phyloP scores from a whole-genome alignment of 2,797 vertebrate species.

The Microcaecilia unicolor region DNA sequence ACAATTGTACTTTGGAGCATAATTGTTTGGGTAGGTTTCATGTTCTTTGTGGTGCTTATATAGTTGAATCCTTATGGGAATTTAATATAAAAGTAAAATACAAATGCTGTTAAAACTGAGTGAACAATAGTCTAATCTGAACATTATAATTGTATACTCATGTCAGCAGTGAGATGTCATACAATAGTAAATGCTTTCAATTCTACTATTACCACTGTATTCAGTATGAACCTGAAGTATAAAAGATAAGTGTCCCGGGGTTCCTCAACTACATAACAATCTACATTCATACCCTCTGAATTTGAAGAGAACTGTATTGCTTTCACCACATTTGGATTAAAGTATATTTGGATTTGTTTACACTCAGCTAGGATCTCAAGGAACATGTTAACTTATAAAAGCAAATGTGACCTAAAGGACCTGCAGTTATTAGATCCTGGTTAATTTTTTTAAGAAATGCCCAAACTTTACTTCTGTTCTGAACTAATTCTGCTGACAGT shows the following conservation, averaged over 20 bases:
- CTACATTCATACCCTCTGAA: constrained; percentile 50
- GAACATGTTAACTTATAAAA: constrained; percentile 57
- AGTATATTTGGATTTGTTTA: constrained; percentile 51
- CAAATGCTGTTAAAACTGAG: constrained; percentile 54
- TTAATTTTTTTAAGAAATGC: too few relatives aligned
- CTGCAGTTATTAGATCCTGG: constrained; percentile 52
- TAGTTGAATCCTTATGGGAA: too few relatives aligned
- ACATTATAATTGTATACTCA: constrained; percentile 59
- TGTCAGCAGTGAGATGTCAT: constrained; percentile 56
- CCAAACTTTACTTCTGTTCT: too few relatives aligned
- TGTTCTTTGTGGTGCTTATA: too few relatives aligned
- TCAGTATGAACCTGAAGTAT: constrained; percentile 58
- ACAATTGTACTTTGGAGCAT: too few relatives aligned
- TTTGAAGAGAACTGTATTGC: constrained; percentile 46
- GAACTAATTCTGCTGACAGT: too few relatives aligned
- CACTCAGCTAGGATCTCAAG: constrained; percentile 51
- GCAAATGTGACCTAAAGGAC: constrained; percentile 46
- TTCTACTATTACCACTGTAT: constrained; percentile 51
- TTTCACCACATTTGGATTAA: constrained; percentile 47
- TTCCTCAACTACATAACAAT: constrained; percentile 58
- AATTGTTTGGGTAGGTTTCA: too few relatives aligned
- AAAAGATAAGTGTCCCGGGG: constrained; percentile 63
- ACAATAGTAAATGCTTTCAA: constrained; percentile 61
- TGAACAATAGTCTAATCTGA: constrained; percentile 53
- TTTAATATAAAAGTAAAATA: constrained; percentile 56